A percentile compares a stretch with the other conserved stretches of the same genome.
Evolutionary conservation across 2,113 vertebrate species (phyloP).

Genomic region (Piaya cayana): DNA sequence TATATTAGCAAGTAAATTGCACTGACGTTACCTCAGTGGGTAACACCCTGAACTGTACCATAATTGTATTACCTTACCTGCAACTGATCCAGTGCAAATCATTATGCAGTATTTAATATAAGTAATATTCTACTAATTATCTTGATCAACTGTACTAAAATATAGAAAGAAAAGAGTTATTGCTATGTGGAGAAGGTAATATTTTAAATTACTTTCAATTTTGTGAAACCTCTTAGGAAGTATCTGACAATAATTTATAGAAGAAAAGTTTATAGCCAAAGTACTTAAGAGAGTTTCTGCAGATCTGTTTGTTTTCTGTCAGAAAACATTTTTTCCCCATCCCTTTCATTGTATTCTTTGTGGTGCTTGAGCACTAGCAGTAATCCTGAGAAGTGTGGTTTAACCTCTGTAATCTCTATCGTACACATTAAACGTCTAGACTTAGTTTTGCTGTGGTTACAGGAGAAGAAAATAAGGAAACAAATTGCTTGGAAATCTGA

Average conservation of each 20-base stretch:
- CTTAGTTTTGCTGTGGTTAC: slow-evolving; percentile 56
- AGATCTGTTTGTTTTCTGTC: neutral
- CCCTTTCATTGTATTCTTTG: neutral
- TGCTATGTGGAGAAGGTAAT: neutral
- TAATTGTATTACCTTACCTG: neutral
- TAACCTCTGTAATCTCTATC: slow-evolving; percentile 9
- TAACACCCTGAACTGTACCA: neutral
- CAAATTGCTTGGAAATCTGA: slow-evolving; percentile 5
- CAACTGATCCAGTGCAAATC: neutral
- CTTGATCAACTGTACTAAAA: neutral
- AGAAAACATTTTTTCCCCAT: neutral
- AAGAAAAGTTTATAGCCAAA: neutral
- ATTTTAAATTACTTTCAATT: neutral
- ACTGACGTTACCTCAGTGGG: neutral
- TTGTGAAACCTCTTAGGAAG: neutral
- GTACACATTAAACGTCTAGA: slow-evolving; percentile 32
- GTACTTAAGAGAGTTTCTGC: slow-evolving; percentile 56
- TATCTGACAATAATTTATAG: neutral
- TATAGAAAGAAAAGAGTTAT: neutral
- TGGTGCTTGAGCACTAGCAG: slow-evolving; percentile 55
- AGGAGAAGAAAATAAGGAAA: slow-evolving; percentile 39
- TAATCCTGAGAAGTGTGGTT: slow-evolving; percentile 7
- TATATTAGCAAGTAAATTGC: neutral
- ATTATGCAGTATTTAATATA: neutral
- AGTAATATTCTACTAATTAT: neutral